Evolutionary conservation across 1,140 invertebrate species (phyloP).

Genomic region (Camponotus floridanus): DNA sequence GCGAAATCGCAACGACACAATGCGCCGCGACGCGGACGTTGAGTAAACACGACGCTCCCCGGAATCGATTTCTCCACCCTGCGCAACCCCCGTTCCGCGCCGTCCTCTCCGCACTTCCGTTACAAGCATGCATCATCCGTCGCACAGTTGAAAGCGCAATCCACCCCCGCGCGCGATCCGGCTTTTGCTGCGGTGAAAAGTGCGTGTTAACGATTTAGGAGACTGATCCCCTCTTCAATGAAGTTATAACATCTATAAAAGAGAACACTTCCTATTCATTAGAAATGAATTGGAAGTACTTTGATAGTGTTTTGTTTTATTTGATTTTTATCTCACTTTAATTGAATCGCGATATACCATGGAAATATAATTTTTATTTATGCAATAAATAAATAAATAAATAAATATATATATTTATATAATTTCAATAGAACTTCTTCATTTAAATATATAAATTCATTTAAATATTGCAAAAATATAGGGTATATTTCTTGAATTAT

Average conservation of each 20-base stretch:
- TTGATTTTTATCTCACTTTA: neutral
- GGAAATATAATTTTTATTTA: neutral
- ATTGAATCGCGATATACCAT: neutral
- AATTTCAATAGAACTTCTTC: neutral
- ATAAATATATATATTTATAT: neutral
- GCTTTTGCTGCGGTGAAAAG: conserved; percentile 36
- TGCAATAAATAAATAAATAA: neutral
- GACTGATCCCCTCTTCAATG: neutral
- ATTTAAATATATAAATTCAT: neutral
- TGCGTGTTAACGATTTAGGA: conserved; percentile 48
- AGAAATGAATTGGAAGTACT: neutral
- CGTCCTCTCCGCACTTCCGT: conserved; percentile 45
- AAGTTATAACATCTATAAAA: conserved; percentile 24
- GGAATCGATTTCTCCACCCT: conserved; percentile 72
- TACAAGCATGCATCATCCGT: conserved; percentile 54
- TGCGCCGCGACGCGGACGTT: conserved; percentile 71
- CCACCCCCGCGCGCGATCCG: conserved; percentile 1
- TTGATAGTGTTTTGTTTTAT: neutral
- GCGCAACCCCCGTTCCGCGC: conserved; percentile 40
- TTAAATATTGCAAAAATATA: neutral
- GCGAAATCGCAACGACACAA: conserved; percentile 72
- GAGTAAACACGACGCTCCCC: conserved; percentile 72
- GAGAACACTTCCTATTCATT: neutral
- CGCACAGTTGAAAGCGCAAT: conserved; percentile 52
- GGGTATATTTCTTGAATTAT: neutral